Percentiles rank a stretch among this genome's conserved stretches.
Evolutionary conservation across 2,888 invertebrate genomes (phyloP).

Genomic region (Drosophila borealis): DNA sequence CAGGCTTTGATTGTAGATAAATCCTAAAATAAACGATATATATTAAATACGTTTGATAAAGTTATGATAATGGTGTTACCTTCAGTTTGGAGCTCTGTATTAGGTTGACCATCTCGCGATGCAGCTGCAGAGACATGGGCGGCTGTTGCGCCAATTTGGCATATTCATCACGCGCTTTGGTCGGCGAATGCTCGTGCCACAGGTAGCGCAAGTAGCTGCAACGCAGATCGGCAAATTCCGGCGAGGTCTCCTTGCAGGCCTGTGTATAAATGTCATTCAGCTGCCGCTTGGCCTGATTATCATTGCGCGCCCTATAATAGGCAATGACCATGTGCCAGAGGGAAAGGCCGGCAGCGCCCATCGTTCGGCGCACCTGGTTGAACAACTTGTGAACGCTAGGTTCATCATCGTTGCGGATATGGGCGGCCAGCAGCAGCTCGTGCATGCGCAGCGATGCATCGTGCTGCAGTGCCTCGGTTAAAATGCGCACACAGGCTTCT

Average conservation of each 20-base stretch:
- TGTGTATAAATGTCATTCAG: conserved; percentile 74
- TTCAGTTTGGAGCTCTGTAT: conserved; percentile 77
- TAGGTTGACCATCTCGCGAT: conserved; percentile 87
- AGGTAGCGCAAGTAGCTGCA: conserved; percentile 72
- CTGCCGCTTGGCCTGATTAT: conserved; percentile 63
- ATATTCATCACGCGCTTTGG: conserved; percentile 88
- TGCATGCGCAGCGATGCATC: conserved; percentile 83
- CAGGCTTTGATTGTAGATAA: conserved; percentile 85
- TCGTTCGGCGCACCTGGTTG: conserved; percentile 75
- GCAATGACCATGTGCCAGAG: conserved; percentile 79
- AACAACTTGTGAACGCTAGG: conserved; percentile 84
- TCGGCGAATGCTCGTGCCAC: conserved; percentile 80
- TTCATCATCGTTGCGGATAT: conserved; percentile 84
- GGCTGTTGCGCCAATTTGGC: conserved; percentile 87
- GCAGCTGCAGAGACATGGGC: conserved; percentile 86
- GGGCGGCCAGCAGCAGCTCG: conserved; percentile 85
- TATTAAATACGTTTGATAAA: not conserved
- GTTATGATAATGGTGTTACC: conserved; percentile 12
- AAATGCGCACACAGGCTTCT: conserved; percentile 60
- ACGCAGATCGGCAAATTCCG: conserved; percentile 76
- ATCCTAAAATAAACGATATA: conserved; percentile 80
- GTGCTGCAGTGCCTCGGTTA: conserved; percentile 85
- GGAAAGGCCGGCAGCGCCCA: conserved; percentile 65
- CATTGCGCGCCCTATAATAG: conserved; percentile 75
- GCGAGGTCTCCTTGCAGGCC: conserved; percentile 67